A percentile compares a stretch with the other conserved stretches of the same genome.
Evolutionary conservation across 53 echinoderm and acorn worm species (phyloP).

Genomic region (Hippasteria phrygiana): DNA sequence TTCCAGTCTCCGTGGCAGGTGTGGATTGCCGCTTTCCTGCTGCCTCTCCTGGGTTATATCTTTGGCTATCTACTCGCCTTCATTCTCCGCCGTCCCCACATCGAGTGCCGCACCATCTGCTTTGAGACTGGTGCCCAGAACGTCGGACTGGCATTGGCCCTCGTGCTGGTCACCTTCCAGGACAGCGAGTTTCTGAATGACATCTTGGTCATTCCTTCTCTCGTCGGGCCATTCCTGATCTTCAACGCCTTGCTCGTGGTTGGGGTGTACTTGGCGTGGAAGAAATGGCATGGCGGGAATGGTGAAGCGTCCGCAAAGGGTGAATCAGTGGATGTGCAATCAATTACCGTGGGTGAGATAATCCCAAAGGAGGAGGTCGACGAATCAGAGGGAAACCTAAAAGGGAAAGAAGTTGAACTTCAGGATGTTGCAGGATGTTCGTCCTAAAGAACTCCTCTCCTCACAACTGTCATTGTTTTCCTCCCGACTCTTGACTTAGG

Average conservation of each 20-base stretch:
- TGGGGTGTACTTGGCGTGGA: conserved; percentile 48
- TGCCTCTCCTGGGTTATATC: conserved; percentile 72
- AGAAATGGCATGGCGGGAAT: neutral
- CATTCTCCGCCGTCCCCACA: conserved; percentile 71
- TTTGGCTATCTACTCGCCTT: conserved; percentile 77
- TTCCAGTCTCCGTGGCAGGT: conserved; percentile 82
- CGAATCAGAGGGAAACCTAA: too few species aligned
- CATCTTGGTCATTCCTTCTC: conserved; percentile 80
- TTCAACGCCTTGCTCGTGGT: conserved; percentile 57
- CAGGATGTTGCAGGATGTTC: too few species aligned
- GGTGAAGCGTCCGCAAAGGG: neutral
- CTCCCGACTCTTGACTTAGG: too few species aligned
- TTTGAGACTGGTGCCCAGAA: conserved; percentile 94
- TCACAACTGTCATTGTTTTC: too few species aligned
- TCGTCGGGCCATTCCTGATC: conserved; percentile 76
- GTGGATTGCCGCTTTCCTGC: conserved; percentile 72
- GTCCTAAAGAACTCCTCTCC: too few species aligned
- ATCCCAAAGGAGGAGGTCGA: too few species aligned
- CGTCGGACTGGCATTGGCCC: conserved; percentile 80
- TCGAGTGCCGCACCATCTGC: conserved; percentile 89
- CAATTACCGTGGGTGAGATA: too few species aligned
- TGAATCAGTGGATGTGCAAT: too few species aligned
- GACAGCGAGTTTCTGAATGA: conserved; percentile 69
- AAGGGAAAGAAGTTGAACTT: too few species aligned
- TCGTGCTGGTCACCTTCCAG: conserved; percentile 80